These are phyloP conservation scores for Nomada hirtipes DNA, from an alignment of 2,888 invertebrate species.

Conservation along the genomic window DNA sequence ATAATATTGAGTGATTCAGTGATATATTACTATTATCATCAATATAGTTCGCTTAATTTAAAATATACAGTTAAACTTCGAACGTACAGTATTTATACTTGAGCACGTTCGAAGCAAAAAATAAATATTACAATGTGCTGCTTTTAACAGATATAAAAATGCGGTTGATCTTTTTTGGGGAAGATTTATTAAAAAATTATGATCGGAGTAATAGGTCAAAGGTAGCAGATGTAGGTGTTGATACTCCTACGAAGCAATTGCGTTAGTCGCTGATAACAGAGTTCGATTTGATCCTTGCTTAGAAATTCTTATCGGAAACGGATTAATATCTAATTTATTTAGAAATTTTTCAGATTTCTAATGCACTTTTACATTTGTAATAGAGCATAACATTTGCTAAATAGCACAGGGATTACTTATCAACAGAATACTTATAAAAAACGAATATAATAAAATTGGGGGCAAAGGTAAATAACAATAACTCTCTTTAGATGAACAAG, in stretches of 20 bases:
- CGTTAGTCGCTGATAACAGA: conserved; percentile 23
- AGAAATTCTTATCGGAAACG: conserved; percentile 19
- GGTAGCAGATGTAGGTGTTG: conserved; percentile 17
- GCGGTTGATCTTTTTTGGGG: not conserved
- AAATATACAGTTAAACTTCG: conserved; percentile 47
- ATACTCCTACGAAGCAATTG: conserved; percentile 29
- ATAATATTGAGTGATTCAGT: not conserved
- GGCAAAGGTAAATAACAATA: no score
- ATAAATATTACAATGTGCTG: not conserved
- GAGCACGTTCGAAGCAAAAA: conserved; percentile 67
- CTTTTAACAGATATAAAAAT: not conserved
- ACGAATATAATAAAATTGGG: no score
- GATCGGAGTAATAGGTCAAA: conserved; percentile 27
- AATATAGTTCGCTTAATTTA: not conserved
- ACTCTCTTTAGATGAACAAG: no score
- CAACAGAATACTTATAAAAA: no score
- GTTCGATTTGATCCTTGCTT: conserved; percentile 15
- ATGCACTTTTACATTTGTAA: no score
- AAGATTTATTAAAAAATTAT: conserved; percentile 25
- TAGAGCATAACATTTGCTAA: no score
- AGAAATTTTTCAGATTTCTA: no score
- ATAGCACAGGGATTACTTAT: no score
- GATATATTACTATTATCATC: not conserved
- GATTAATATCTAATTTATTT: no score
- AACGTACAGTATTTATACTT: conserved; percentile 65